Evolutionary conservation across 2,888 invertebrate genomes (phyloP).

Genomic region (Coelinius sp.): DNA sequence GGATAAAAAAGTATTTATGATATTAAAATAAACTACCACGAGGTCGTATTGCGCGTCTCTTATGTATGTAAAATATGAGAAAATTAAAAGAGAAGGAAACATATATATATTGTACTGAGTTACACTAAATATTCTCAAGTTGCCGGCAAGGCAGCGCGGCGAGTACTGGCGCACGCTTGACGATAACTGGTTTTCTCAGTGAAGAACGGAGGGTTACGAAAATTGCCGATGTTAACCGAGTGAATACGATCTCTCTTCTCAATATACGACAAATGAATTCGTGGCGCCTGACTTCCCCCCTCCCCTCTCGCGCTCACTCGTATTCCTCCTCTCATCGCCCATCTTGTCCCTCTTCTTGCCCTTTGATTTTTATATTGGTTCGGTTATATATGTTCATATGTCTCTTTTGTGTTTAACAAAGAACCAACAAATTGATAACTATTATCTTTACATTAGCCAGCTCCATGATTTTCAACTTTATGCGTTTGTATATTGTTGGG

Average conservation of each 20-base stretch:
- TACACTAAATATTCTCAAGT: constrained; percentile 45
- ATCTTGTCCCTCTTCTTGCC: neutral
- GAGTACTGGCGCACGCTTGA: constrained; percentile 56
- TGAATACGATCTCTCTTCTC: neutral
- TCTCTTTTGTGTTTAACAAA: no score
- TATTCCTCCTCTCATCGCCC: neutral
- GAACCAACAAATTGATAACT: no score
- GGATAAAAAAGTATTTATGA: constrained; percentile 15
- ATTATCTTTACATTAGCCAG: no score
- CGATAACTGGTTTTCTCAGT: constrained; percentile 52
- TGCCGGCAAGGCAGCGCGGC: constrained; percentile 67
- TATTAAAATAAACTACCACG: constrained; percentile 23
- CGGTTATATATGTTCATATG: no score
- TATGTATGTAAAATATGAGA: neutral
- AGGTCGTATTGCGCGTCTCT: constrained; percentile 21
- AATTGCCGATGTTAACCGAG: constrained; percentile 54
- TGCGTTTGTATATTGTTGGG: no score
- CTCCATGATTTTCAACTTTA: no score
- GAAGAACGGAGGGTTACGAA: constrained; percentile 42
- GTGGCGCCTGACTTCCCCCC: constrained; percentile 56
- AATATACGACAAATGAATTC: constrained; percentile 57
- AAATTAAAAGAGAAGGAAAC: constrained; percentile 4
- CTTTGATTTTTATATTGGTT: no score
- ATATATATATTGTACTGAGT: neutral
- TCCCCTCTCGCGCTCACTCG: neutral